Percentiles rank a stretch among this genome's conserved stretches.
These are phyloP conservation scores for Hemibagrus guttatus DNA, from an alignment of 2,797 vertebrate species.

Conservation along the genomic window DNA sequence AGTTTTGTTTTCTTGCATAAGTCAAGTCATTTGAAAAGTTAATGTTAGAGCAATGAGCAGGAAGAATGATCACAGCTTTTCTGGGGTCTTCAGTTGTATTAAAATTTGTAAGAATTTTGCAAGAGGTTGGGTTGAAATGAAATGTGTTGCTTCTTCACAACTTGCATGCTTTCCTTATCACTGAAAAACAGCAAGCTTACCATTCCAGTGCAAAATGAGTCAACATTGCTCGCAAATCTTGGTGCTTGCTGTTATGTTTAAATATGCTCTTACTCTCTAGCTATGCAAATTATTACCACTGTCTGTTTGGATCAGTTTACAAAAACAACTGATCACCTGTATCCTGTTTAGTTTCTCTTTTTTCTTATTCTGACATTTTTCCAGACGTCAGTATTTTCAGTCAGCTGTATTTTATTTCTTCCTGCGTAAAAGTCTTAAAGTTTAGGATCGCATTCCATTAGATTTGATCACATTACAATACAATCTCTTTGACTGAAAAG, in stretches of 20 bases:
- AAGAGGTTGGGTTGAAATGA: background rate
- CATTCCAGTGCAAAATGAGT: slow-evolving; percentile 4
- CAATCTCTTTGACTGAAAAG: background rate
- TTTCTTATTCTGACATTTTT: background rate
- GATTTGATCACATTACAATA: background rate
- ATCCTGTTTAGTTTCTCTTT: background rate
- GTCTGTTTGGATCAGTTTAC: background rate
- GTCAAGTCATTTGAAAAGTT: background rate
- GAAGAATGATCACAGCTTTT: background rate
- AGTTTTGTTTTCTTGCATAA: background rate
- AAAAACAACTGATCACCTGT: slow-evolving; percentile 27
- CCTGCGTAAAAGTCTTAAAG: background rate
- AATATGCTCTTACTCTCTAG: background rate
- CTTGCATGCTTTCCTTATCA: background rate
- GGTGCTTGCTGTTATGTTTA: background rate
- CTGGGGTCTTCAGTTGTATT: background rate
- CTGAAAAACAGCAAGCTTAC: slow-evolving; percentile 15
- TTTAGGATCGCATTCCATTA: background rate
- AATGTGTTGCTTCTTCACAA: background rate
- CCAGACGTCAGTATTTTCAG: background rate
- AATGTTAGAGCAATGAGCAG: background rate
- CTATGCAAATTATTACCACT: background rate
- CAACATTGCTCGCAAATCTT: background rate
- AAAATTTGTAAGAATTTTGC: background rate
- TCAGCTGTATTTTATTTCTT: background rate